Evolutionary conservation across 2,888 invertebrate genomes (phyloP).

Genomic region (Stegana nigrithorax): DNA sequence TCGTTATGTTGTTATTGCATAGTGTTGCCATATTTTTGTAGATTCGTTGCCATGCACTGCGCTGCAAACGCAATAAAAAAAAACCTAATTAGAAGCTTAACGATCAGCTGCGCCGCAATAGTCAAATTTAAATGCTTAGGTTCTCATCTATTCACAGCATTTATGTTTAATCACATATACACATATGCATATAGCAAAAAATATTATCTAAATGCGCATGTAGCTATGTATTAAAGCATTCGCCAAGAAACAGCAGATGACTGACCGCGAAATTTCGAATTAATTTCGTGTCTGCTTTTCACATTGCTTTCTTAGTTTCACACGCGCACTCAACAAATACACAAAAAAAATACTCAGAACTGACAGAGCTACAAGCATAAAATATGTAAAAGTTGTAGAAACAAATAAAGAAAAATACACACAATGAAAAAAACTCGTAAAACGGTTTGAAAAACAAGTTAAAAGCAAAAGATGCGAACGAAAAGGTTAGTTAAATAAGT

Average conservation of each 20-base stretch:
- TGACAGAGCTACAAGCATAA: neutral
- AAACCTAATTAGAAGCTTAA: too few species aligned
- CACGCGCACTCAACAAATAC: constrained; percentile 1
- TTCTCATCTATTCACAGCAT: too few species aligned
- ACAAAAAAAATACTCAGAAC: neutral
- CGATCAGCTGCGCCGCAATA: too few species aligned
- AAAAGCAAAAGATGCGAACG: neutral
- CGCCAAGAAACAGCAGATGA: constrained; percentile 1
- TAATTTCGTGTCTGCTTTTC: constrained; percentile 6
- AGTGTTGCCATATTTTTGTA: constrained; percentile 2
- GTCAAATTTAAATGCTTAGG: too few species aligned
- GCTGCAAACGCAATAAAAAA: neutral
- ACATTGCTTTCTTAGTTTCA: constrained; percentile 11
- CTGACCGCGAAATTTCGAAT: constrained; percentile 3
- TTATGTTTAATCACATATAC: too few species aligned
- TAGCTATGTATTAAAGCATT: too few species aligned
- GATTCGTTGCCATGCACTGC: too few species aligned
- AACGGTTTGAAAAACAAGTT: neutral
- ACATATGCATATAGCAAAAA: too few species aligned
- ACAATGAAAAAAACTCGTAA: neutral
- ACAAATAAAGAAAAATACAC: neutral
- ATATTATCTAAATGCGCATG: too few species aligned
- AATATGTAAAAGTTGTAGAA: neutral
- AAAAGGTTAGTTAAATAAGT: too few species aligned
- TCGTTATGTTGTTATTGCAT: neutral